A percentile compares a stretch with the other conserved stretches of the same genome.
Evolutionary conservation across 2,797 vertebrate species (phyloP).

Genomic region (Aldrovandia affinis): DNA sequence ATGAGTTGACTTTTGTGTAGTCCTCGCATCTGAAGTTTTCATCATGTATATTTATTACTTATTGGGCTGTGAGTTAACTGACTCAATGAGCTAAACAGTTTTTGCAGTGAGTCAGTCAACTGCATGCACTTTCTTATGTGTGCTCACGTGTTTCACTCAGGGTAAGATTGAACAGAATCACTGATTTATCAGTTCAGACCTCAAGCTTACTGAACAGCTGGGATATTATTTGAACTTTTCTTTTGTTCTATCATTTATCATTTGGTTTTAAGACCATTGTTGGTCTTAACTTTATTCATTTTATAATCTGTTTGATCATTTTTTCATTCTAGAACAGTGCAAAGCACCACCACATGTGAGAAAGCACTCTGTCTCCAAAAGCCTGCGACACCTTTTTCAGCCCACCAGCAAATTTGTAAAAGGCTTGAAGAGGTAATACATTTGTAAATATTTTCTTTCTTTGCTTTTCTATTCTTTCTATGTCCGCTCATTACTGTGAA

Average conservation of each 20-base stretch:
- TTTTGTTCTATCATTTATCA: constrained; percentile 17
- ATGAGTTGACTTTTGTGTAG: neutral
- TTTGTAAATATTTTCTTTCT: neutral
- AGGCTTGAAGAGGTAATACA: constrained; percentile 82
- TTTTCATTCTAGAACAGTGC: constrained; percentile 77
- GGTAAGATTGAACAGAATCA: constrained; percentile 12
- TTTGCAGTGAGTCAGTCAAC: neutral
- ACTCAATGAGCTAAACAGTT: constrained; percentile 1
- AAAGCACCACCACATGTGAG: constrained; percentile 83
- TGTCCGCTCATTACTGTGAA: neutral
- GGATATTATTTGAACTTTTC: neutral
- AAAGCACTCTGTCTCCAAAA: constrained; percentile 91
- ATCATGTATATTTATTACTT: neutral
- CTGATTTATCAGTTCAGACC: neutral
- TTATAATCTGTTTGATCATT: constrained; percentile 21
- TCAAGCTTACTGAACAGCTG: neutral
- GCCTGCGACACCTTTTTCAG: constrained; percentile 90
- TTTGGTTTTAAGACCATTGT: neutral
- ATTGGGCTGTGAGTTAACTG: neutral
- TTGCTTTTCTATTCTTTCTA: neutral
- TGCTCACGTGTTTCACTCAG: neutral
- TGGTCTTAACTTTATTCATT: constrained; percentile 10
- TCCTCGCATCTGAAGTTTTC: neutral
- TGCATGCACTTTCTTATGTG: neutral
- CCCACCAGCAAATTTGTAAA: constrained; percentile 89